Percentiles rank a stretch among this genome's conserved stretches.
phyloP scores from a whole-genome alignment of 2,113 vertebrate genomes.

The Ondatra zibethicus region DNA sequence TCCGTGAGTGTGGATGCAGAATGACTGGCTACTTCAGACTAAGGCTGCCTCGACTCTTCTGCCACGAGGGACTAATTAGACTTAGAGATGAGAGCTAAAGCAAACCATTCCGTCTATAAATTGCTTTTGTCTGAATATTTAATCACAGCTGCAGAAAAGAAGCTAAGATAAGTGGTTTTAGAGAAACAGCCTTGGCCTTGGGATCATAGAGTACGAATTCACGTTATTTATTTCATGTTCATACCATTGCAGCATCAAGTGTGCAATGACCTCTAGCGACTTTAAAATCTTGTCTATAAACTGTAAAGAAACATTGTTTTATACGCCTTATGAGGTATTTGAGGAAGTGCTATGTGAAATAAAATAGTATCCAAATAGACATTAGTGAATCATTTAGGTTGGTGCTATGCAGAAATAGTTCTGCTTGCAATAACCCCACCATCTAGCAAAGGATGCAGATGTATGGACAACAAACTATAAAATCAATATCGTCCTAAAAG shows the following conservation, averaged over 20 bases:
- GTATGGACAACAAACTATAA: background rate
- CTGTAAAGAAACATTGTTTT: background rate
- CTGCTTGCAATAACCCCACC: background rate
- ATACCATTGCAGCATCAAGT: background rate
- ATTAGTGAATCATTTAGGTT: background rate
- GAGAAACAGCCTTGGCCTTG: background rate
- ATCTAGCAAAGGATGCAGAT: background rate
- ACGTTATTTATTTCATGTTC: background rate
- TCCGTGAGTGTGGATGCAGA: no score
- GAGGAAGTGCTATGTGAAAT: background rate
- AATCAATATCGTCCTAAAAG: background rate
- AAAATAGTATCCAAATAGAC: background rate
- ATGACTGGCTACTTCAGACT: background rate
- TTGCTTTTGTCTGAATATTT: no score
- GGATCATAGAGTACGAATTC: background rate
- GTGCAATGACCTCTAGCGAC: background rate
- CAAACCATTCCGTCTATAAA: no score
- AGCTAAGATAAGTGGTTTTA: background rate
- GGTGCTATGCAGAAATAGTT: background rate
- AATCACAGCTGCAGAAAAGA: background rate
- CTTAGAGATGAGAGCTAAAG: background rate
- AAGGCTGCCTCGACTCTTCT: background rate
- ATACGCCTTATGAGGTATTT: background rate
- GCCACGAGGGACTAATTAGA: no score
- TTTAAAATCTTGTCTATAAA: slow-evolving; percentile 40